Conservation (phyloP, 2,113 vertebrate genomes). For the Pyrgilauda ruficollis region DNA sequence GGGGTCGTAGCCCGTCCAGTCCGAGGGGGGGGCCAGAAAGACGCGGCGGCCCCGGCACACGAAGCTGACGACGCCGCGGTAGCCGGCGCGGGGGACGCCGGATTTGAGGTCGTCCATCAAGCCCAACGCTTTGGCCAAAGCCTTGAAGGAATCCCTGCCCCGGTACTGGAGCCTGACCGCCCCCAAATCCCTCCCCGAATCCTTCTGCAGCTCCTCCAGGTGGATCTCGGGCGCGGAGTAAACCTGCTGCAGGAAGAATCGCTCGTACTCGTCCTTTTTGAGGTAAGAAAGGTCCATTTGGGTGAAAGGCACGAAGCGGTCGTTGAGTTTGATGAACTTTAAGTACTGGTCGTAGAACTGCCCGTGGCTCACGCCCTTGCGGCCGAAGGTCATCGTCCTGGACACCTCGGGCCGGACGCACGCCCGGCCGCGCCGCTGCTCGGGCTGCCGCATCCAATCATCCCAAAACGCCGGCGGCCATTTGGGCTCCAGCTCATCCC, state of each 20-base stretch:
- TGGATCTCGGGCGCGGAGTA: slow-evolving; percentile 75
- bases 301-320: slow-evolving; percentile 91
- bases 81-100: slow-evolving; percentile 90
- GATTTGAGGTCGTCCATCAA: slow-evolving; percentile 97
- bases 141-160: slow-evolving; percentile 88
- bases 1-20: slow-evolving; percentile 87
- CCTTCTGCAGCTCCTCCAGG: slow-evolving; percentile 82
- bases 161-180: slow-evolving; percentile 87
- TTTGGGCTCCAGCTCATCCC: slow-evolving; percentile 92
- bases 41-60: slow-evolving; percentile 85
- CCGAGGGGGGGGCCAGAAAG: slow-evolving; percentile 84
- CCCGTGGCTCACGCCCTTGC: slow-evolving; percentile 93
- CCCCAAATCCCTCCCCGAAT: slow-evolving; percentile 65
- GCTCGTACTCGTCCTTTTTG: slow-evolving; percentile 78
- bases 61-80: slow-evolving; percentile 89
- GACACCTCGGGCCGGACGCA: slow-evolving; percentile 91
- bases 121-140: slow-evolving; percentile 86
- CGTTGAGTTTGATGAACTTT: slow-evolving; percentile 92
- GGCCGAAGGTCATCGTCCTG: slow-evolving; percentile 90
- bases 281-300: slow-evolving; percentile 85
- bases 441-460: slow-evolving; percentile 92
- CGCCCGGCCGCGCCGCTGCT: slow-evolving; percentile 83
- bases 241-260: slow-evolving; percentile 73
- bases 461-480: slow-evolving; percentile 96
- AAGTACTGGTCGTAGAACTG: slow-evolving; percentile 97